A percentile compares a stretch with the other conserved stretches of the same genome.
phyloP scores from a whole-genome alignment of 2,797 vertebrate genomes.

The Sylvilagus floridanus region DNA sequence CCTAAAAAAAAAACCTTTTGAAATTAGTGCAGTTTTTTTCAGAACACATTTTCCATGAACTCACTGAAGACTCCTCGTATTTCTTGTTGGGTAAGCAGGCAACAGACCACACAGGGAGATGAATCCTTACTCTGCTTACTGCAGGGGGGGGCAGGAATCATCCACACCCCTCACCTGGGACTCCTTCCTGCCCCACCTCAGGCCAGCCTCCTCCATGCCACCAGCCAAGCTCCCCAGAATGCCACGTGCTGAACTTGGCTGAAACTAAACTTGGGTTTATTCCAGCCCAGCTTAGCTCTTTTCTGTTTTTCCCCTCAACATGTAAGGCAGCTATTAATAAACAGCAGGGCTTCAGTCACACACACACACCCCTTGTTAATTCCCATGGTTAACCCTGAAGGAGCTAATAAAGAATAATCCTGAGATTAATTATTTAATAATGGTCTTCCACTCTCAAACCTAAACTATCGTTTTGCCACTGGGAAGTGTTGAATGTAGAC shows the following conservation, averaged over 20 bases:
- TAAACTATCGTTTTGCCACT: not conserved
- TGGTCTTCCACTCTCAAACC: not conserved
- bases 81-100: not conserved
- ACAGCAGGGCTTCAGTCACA: slow-evolving; percentile 7
- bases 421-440: not conserved
- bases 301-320: slow-evolving; percentile 53
- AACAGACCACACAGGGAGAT: not conserved
- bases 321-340: slow-evolving; percentile 62
- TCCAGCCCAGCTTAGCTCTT: slow-evolving; percentile 56
- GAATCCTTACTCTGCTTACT: not conserved
- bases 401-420: not conserved
- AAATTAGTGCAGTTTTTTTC: too few species aligned
- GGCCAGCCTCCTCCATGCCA: not conserved
- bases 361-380: not conserved
- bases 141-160: not conserved
- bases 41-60: too few species aligned
- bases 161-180: not conserved
- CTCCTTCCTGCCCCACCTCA: not conserved
- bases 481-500: not conserved
- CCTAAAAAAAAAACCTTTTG: too few species aligned
- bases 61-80: not conserved
- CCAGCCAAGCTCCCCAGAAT: not conserved
- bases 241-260: not conserved
- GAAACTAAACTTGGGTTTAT: slow-evolving; percentile 2
- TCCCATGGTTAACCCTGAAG: slow-evolving; percentile 39